Evolutionary conservation across 2,113 vertebrate species (phyloP).

Genomic region (Nothobranchius furzeri): DNA sequence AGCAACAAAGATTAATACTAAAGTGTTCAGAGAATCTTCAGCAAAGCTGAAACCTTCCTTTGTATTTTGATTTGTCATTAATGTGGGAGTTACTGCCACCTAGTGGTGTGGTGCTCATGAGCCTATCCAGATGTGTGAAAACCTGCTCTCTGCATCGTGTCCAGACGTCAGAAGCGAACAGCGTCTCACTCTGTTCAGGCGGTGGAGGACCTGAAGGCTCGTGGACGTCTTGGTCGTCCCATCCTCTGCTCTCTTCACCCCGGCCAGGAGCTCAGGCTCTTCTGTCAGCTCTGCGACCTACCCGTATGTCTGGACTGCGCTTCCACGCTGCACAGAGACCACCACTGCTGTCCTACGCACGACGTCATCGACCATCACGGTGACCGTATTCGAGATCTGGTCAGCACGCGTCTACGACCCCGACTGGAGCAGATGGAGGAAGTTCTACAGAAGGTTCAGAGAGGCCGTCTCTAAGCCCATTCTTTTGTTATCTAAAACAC

Average conservation of each 20-base stretch:
- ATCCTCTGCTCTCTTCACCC: conserved; percentile 85
- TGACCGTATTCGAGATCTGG: conserved; percentile 80
- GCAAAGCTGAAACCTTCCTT: no score
- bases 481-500: no score
- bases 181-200: conserved; percentile 78
- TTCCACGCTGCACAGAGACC: conserved; percentile 82
- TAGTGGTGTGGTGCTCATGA: no score
- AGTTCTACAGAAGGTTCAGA: conserved; percentile 70
- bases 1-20: no score
- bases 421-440: conserved; percentile 77
- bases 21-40: no score
- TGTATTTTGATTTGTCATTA: no score
- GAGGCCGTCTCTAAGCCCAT: background rate
- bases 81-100: no score
- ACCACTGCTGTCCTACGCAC: conserved; percentile 75
- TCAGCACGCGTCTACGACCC: conserved; percentile 75
- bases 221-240: conserved; percentile 73
- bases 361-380: conserved; percentile 81
- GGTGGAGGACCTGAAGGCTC: conserved; percentile 79
- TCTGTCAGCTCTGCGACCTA: conserved; percentile 87
- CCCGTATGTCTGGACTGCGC: conserved; percentile 85
- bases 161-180: conserved; percentile 90
- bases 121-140: no score
- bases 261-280: conserved; percentile 86
- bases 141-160: background rate